phyloP scores from a whole-genome alignment of 53 echinoderm and acorn worm genomes.

The Henricia sp. region DNA sequence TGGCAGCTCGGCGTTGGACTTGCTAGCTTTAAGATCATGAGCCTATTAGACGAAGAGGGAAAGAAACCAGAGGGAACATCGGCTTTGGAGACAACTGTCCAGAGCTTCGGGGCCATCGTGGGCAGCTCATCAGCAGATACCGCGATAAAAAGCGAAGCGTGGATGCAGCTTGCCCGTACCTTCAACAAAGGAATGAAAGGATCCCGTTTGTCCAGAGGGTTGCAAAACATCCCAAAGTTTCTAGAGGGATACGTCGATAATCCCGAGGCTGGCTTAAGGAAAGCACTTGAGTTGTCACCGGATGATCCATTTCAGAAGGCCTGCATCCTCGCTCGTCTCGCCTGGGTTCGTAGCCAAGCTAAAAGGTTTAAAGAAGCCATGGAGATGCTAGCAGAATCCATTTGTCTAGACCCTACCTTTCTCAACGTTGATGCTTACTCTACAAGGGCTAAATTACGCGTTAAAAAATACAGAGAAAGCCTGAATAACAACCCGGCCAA shows the following conservation, averaged over 20 bases:
- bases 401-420: background rate
- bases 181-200: background rate
- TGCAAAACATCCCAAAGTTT: background rate
- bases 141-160: background rate
- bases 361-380: background rate
- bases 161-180: background rate
- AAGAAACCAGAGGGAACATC: background rate
- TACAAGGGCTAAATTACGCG: background rate
- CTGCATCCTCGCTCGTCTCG: background rate
- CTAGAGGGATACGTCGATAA: background rate
- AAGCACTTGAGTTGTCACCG: background rate
- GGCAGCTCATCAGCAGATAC: background rate
- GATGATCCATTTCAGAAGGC: background rate
- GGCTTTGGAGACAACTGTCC: background rate
- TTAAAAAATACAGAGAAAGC: background rate
- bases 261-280: background rate
- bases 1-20: constrained; percentile 19
- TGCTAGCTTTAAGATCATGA: background rate
- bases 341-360: background rate
- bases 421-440: constrained; percentile 1
- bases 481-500: too few species aligned
- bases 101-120: background rate
- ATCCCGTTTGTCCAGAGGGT: background rate
- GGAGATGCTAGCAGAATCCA: background rate
- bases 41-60: background rate